Evolutionary conservation across 2,888 invertebrate species (phyloP).

Genomic region (Archaeoteleia sp.): DNA sequence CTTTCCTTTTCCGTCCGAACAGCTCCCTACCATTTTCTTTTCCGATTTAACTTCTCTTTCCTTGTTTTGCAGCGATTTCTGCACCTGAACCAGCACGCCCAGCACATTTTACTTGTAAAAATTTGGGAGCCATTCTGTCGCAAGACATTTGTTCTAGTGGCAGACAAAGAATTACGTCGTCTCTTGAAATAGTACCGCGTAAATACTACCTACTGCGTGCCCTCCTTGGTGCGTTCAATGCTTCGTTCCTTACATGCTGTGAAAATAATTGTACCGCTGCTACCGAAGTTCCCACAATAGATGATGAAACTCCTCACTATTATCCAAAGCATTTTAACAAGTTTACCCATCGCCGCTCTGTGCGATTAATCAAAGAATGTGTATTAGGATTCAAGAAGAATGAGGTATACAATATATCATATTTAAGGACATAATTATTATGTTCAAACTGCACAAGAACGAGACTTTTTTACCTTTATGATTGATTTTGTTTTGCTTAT

Average conservation of each 20-base stretch:
- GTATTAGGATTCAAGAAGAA: conserved; percentile 9
- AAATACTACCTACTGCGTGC: neutral
- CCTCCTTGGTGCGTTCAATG: neutral
- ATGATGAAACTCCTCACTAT: conserved; percentile 6
- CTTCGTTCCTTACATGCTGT: neutral
- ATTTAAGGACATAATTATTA: no score
- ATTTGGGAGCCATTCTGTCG: conserved; percentile 4
- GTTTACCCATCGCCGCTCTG: conserved; percentile 15
- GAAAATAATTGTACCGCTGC: conserved; percentile 4
- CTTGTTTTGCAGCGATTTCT: conserved; percentile 10
- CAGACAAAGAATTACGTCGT: conserved; percentile 1
- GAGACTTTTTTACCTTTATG: no score
- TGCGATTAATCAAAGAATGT: conserved; percentile 17
- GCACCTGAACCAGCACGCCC: conserved; percentile 1
- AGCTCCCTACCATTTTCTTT: conserved; percentile 7
- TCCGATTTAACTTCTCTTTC: conserved; percentile 6
- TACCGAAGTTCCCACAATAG: conserved; percentile 20
- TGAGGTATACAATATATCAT: no score
- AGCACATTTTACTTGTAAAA: conserved; percentile 28
- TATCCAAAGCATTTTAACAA: conserved; percentile 37
- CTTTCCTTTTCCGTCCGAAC: no score
- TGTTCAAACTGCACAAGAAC: no score
- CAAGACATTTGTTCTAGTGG: conserved; percentile 8
- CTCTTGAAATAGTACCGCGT: conserved; percentile 2
- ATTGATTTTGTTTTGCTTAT: no score